Conservation (phyloP, 2,888 invertebrate genomes). For the Campoplex nolae region DNA sequence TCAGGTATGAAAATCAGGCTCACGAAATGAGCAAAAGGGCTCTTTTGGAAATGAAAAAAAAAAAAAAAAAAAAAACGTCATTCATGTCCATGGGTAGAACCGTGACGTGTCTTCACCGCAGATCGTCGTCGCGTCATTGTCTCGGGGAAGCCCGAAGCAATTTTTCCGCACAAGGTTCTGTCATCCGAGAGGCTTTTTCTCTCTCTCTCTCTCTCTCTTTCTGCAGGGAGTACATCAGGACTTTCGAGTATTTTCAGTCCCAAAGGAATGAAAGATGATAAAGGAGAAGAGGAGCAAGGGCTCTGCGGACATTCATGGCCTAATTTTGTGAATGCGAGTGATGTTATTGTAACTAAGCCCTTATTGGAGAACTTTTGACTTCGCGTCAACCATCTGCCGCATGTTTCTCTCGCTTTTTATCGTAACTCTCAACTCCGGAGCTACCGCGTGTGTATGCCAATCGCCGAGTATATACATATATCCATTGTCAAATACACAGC, state of each 20-base stretch:
- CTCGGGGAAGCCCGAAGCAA: constrained; percentile 41
- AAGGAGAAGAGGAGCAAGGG: constrained; percentile 21
- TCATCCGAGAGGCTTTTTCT: constrained; percentile 29
- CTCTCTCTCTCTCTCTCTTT: background rate
- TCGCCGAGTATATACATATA: constrained; percentile 31
- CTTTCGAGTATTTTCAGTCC: constrained; percentile 18
- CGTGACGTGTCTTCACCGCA: constrained; percentile 16
- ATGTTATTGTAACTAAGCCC: constrained; percentile 79
- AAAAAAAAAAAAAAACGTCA: background rate
- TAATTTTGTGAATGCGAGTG: constrained; percentile 75
- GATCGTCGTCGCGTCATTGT: constrained; percentile 27
- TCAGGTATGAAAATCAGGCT: background rate
- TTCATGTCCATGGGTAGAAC: background rate
- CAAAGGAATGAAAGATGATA: constrained; percentile 33
- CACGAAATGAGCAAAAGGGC: background rate
- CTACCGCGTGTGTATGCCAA: constrained; percentile 37
- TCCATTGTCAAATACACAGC: constrained; percentile 28
- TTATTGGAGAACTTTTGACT: constrained; percentile 82
- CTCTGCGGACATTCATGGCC: constrained; percentile 67
- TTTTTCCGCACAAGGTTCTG: constrained; percentile 49
- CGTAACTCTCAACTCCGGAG: constrained; percentile 53
- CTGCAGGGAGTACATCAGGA: background rate
- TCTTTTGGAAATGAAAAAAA: background rate
- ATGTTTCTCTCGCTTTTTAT: constrained; percentile 68
- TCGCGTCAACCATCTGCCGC: constrained; percentile 80